phyloP scores from a whole-genome alignment of 1,140 invertebrate species.

The Brevipalpus yothersi region DNA sequence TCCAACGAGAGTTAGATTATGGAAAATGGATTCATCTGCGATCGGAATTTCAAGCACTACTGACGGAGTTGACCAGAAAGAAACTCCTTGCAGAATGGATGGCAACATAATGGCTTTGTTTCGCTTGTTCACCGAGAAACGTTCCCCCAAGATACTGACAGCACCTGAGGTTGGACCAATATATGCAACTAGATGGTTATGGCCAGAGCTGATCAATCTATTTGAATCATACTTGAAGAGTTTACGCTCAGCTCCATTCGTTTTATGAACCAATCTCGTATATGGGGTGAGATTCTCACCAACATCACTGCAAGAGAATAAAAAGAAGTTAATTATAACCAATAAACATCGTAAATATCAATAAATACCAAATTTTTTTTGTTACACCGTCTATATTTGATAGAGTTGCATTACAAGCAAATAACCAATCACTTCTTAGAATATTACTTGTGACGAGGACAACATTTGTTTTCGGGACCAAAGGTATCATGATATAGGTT shows the following conservation, averaged over 20 bases:
- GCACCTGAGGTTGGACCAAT: not conserved
- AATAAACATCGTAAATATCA: not conserved
- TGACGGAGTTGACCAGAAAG: not conserved
- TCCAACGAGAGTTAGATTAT: constrained; percentile 2
- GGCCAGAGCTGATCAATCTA: not conserved
- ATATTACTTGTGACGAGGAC: not conserved
- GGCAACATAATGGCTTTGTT: constrained; percentile 4
- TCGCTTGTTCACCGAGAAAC: not conserved
- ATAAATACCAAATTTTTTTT: not conserved
- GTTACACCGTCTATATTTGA: not conserved
- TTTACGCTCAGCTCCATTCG: not conserved
- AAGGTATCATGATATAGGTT: constrained; percentile 1
- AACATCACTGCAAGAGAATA: not conserved
- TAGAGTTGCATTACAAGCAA: constrained; percentile 2
- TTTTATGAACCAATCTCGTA: not conserved
- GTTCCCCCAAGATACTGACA: not conserved
- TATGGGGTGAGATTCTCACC: not conserved
- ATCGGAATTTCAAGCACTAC: constrained; percentile 3
- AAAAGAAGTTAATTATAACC: not conserved
- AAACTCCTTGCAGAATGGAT: not conserved
- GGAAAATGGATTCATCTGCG: constrained; percentile 5
- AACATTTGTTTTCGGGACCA: constrained; percentile 4
- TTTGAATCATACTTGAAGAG: not conserved
- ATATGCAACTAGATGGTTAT: not conserved
- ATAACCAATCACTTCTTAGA: constrained; percentile 4